Evolutionary conservation across 2,113 vertebrate genomes (phyloP), one percentile per base, ranked within the genome.

Genomic region (Scytalopus superciliaris): DNA sequence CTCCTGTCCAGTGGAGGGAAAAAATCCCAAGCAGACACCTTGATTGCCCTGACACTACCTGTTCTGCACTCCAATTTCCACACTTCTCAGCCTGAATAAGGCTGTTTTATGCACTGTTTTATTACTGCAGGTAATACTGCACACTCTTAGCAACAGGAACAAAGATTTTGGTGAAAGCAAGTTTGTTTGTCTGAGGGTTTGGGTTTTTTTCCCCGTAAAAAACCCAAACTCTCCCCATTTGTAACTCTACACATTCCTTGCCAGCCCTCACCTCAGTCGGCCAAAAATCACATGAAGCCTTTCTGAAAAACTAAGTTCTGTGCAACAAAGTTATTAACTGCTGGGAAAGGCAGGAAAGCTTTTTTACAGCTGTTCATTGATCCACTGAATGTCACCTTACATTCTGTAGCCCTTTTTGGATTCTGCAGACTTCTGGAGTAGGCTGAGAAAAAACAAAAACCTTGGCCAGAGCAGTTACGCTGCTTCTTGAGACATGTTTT

Each of bases 261-360:
- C 60, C 79, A 90, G 72, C 25, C 50, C 52, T 90, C 83, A 56
- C 56, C 33, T 86, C 83, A 60, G 47, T 39, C 92, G 90, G 93
- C 96, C 93, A 94, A 96, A 84, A 96, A 53, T 78, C 86, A 96
- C 92, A 97, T 3, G 9, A 81, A 49, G 69, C 72, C 80, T 84
- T 87, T 95, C 87, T 79, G 86, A 87, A 89, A 96, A 92, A 31
- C 62, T 39, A 68, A 49, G 40, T 86, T 82, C 79, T 82, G 73
- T 45, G 90, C 83, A 79, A 49, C 5, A 2, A 81, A 84, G 73
- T 95, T 96, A 95, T 95, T 95, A 96, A 93, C 73, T 93, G 88
- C 86, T 89, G 83, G 76, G 80, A 96, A 91, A 84, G 49, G 84
- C 88, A 87, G 72, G 69, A 93, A 95, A 92, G 80, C 63, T 95